phyloP scores from a whole-genome alignment of 1,140 invertebrate genomes.

The Drosophila auraria region DNA sequence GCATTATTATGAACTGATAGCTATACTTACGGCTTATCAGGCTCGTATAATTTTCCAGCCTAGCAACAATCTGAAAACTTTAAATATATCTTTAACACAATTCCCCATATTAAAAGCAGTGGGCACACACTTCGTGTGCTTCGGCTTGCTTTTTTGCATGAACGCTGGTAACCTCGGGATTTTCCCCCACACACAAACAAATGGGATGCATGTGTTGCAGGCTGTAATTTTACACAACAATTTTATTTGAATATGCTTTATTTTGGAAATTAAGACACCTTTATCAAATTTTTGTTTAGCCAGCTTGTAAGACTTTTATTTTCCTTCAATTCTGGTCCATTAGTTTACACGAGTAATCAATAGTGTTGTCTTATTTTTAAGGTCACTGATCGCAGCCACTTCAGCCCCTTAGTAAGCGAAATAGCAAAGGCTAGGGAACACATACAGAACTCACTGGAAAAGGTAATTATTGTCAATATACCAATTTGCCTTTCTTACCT shows the following conservation, averaged over 20 bases:
- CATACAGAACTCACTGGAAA: slow-evolving; percentile 89
- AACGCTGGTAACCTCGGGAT: too few relatives aligned
- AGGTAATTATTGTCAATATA: slow-evolving; percentile 85
- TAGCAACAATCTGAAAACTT: slow-evolving; percentile 1
- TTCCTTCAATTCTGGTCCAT: neutral
- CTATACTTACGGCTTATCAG: neutral
- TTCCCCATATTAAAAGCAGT: neutral
- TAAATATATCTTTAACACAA: neutral
- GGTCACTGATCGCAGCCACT: slow-evolving; percentile 57
- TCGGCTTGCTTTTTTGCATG: neutral
- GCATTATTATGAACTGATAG: neutral
- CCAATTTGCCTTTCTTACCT: neutral
- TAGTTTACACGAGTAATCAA: slow-evolving; percentile 22
- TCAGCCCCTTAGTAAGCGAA: slow-evolving; percentile 87
- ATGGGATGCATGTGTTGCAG: neutral
- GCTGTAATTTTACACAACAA: neutral
- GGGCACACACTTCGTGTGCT: neutral
- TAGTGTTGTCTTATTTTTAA: slow-evolving; percentile 58
- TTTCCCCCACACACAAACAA: too few relatives aligned
- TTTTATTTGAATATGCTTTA: neutral
- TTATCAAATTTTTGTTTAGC: neutral
- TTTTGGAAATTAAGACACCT: neutral
- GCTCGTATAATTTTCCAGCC: neutral
- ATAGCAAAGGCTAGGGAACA: slow-evolving; percentile 89
- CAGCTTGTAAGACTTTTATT: slow-evolving; percentile 1